phyloP scores from a whole-genome alignment of 2,888 invertebrate species.

The Microchrysa polita region DNA sequence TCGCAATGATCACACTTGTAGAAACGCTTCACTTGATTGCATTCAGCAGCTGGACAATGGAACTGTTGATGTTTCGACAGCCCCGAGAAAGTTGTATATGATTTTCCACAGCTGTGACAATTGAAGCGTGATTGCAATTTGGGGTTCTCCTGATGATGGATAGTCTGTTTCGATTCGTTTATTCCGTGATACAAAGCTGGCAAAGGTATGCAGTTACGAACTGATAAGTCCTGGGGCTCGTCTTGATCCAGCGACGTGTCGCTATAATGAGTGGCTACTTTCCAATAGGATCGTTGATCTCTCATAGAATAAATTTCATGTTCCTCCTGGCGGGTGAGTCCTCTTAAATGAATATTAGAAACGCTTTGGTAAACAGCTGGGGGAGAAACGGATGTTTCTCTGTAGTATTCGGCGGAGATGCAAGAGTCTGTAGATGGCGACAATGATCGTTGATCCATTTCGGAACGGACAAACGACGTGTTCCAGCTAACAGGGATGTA shows the following conservation, averaged over 20 bases:
- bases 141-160: slow-evolving; percentile 29
- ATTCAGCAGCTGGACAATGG: slow-evolving; percentile 88
- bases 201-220: slow-evolving; percentile 60
- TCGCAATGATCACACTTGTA: slow-evolving; percentile 62
- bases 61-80: slow-evolving; percentile 95
- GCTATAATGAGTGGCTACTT: slow-evolving; percentile 33
- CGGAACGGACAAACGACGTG: background rate
- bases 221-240: slow-evolving; percentile 61
- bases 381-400: slow-evolving; percentile 57
- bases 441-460: slow-evolving; percentile 32
- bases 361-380: slow-evolving; percentile 48
- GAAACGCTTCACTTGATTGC: slow-evolving; percentile 85
- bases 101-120: slow-evolving; percentile 92
- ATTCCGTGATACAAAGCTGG: slow-evolving; percentile 49
- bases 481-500: slow-evolving; percentile 36
- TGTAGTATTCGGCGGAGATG: slow-evolving; percentile 43
- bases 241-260: slow-evolving; percentile 31
- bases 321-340: slow-evolving; percentile 53
- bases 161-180: background rate
- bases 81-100: slow-evolving; percentile 95
- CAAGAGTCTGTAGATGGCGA: slow-evolving; percentile 47
- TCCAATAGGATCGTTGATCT: slow-evolving; percentile 53
- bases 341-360: slow-evolving; percentile 59
- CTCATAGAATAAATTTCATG: slow-evolving; percentile 55
- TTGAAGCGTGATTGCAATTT: slow-evolving; percentile 74